Conservation (phyloP, 2,888 invertebrate genomes). For the Pseudeuparius sepicola region DNA sequence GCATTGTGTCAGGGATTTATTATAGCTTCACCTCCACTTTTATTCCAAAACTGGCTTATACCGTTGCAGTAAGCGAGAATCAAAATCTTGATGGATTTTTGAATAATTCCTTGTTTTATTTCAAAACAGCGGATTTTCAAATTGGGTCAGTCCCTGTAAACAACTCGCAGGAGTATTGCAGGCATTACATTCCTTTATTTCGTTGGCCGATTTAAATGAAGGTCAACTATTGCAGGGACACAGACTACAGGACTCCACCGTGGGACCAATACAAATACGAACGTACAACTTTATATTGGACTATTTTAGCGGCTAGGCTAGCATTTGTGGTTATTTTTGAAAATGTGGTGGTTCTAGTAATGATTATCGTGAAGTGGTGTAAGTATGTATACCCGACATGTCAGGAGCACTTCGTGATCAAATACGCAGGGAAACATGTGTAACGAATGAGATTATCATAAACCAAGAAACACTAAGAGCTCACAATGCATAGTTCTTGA, state of each 20-base stretch:
- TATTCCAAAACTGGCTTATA: conserved; percentile 83
- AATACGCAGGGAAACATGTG: conserved; percentile 79
- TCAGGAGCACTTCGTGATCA: conserved; percentile 73
- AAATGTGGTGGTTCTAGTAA: conserved; percentile 86
- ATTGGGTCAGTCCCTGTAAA: conserved; percentile 38
- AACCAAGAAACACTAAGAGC: conserved; percentile 63
- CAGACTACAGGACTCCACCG: conserved; percentile 74
- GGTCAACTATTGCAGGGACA: conserved; percentile 54
- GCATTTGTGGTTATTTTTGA: conserved; percentile 91
- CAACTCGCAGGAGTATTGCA: conserved; percentile 49
- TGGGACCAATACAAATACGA: conserved; percentile 49
- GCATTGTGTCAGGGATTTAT: conserved; percentile 71
- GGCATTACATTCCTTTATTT: too few species aligned
- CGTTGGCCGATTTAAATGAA: too few species aligned
- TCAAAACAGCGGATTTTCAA: conserved; percentile 55
- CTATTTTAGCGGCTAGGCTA: conserved; percentile 78
- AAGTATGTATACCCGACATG: conserved; percentile 95
- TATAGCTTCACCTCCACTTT: conserved; percentile 94
- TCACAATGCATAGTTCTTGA: conserved; percentile 35
- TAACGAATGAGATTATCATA: conserved; percentile 87
- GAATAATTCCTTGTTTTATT: conserved; percentile 65
- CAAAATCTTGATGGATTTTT: conserved; percentile 64
- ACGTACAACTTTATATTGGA: conserved; percentile 75
- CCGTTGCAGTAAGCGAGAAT: conserved; percentile 46
- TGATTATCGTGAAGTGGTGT: conserved; percentile 83